phyloP scores from a whole-genome alignment of 2,888 invertebrate genomes.

The Lepidochitona cinerea region DNA sequence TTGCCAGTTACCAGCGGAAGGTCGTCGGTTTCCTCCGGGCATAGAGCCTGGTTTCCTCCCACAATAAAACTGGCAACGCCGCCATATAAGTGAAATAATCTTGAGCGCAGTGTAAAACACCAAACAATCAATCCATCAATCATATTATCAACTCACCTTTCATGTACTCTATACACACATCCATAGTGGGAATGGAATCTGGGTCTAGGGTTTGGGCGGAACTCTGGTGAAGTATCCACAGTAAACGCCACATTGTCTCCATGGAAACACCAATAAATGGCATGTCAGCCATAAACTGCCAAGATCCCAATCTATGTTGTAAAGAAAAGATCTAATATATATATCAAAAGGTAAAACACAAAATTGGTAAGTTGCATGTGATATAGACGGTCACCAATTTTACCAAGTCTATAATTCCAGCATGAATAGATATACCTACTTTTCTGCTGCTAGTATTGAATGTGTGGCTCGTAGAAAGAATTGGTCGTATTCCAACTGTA shows the following conservation, averaged over 20 bases:
- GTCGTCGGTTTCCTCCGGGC: no score
- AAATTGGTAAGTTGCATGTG: neutral
- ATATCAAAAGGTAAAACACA: neutral
- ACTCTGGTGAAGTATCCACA: conserved; percentile 67
- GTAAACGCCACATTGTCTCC: conserved; percentile 70
- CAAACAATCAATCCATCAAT: no score
- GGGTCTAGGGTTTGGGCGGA: conserved; percentile 46
- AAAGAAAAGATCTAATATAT: neutral
- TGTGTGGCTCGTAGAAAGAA: conserved; percentile 80
- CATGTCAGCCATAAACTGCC: conserved; percentile 86
- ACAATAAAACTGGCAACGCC: no score
- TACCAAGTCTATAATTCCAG: no score
- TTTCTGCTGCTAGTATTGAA: conserved; percentile 80
- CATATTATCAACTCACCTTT: conserved; percentile 49
- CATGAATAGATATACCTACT: conserved; percentile 58
- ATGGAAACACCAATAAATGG: conserved; percentile 73
- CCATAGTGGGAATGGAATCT: conserved; percentile 47
- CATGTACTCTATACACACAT: conserved; percentile 50
- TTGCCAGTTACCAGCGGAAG: no score
- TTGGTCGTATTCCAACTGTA: conserved; percentile 82
- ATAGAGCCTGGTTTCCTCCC: no score
- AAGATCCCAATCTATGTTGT: conserved; percentile 76
- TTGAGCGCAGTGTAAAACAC: no score
- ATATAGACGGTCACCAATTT: no score
- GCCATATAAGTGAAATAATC: no score